These are phyloP conservation scores for Reticulitermes speratus DNA, from an alignment of 1,140 invertebrate genomes.

Conservation along the genomic window DNA sequence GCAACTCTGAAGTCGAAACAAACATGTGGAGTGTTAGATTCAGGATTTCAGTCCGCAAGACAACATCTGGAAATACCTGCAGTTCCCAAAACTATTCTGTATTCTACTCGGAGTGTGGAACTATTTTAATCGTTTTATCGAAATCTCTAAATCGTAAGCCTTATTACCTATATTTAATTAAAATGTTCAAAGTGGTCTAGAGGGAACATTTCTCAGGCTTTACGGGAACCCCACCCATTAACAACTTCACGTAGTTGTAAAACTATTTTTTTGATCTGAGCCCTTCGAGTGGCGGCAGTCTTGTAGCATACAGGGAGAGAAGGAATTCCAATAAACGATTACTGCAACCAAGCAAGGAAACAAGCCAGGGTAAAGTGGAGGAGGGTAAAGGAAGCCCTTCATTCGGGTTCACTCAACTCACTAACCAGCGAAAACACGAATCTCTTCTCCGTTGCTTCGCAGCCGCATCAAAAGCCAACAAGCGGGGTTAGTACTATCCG, in stretches of 20 bases:
- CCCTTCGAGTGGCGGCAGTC: background rate
- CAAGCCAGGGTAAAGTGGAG: background rate
- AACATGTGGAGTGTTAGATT: too few relatives aligned
- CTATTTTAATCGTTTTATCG: background rate
- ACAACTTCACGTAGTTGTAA: background rate
- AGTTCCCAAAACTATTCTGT: too few relatives aligned
- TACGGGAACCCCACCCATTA: background rate
- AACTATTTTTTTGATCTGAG: background rate
- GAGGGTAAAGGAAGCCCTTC: background rate
- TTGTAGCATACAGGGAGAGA: background rate
- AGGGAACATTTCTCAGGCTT: background rate
- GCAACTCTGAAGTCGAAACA: too few relatives aligned
- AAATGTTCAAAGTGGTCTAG: background rate
- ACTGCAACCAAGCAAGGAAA: background rate
- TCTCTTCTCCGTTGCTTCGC: background rate
- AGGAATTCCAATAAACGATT: conserved; percentile 28
- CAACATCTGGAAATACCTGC: too few relatives aligned
- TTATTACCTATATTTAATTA: conserved; percentile 16
- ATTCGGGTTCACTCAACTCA: background rate
- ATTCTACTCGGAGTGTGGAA: background rate
- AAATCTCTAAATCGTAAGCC: background rate
- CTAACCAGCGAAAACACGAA: background rate
- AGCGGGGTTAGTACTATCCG: background rate
- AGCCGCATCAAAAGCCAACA: background rate
- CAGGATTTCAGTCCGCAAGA: too few relatives aligned